These are phyloP conservation scores for Aphelenchoides bicaudatus DNA, from an alignment of 2,888 invertebrate genomes.

Conservation along the genomic window DNA sequence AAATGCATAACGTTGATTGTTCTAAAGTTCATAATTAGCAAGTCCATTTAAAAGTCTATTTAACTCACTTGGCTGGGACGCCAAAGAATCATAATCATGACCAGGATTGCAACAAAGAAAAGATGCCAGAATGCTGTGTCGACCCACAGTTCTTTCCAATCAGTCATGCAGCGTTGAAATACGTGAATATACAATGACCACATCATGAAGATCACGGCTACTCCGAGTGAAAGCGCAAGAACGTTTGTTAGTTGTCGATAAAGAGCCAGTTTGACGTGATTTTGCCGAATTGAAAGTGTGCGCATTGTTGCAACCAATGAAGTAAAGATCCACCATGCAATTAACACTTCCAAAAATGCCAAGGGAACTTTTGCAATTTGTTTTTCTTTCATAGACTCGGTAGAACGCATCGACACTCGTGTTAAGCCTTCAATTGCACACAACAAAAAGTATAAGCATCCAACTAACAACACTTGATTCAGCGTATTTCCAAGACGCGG, in stretches of 20 bases:
- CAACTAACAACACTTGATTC: slow-evolving; percentile 80
- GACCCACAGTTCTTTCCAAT: slow-evolving; percentile 87
- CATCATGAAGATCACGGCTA: slow-evolving; percentile 85
- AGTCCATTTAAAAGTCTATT: too few species aligned
- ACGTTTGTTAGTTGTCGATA: slow-evolving; percentile 92
- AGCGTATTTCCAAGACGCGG: slow-evolving; percentile 83
- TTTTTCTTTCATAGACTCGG: slow-evolving; percentile 68
- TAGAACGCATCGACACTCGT: slow-evolving; percentile 66
- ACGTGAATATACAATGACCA: slow-evolving; percentile 81
- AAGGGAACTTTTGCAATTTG: slow-evolving; percentile 80
- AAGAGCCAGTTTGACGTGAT: slow-evolving; percentile 74
- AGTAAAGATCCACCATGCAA: slow-evolving; percentile 74
- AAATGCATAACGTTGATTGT: slow-evolving; percentile 85
- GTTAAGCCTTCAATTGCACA: slow-evolving; percentile 82
- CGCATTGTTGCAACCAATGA: slow-evolving; percentile 80
- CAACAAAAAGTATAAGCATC: slow-evolving; percentile 76
- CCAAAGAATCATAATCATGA: slow-evolving; percentile 91
- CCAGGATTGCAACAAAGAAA: slow-evolving; percentile 78
- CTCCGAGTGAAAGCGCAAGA: slow-evolving; percentile 78
- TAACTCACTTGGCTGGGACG: too few species aligned
- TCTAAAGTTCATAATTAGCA: too few species aligned
- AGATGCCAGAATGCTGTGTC: slow-evolving; percentile 94
- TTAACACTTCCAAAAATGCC: slow-evolving; percentile 74
- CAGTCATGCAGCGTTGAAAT: slow-evolving; percentile 74
- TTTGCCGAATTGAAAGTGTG: slow-evolving; percentile 79